Percentiles rank a stretch among this genome's conserved stretches.
Evolutionary conservation across 2,888 invertebrate genomes (phyloP).

Genomic region (Alcis repandata): DNA sequence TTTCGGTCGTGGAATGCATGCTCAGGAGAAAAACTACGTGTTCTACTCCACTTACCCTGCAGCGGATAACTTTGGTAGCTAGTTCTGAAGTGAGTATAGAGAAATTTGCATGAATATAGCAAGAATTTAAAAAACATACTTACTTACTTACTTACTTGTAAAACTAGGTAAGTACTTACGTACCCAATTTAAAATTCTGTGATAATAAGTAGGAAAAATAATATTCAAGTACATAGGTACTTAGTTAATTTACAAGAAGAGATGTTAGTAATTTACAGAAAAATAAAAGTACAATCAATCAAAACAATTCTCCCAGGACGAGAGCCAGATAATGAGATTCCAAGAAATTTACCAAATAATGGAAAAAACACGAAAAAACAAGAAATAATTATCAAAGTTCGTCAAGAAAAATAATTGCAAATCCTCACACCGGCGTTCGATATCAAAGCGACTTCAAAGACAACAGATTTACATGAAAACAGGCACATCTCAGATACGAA

Average conservation of each 20-base stretch:
- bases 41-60: not conserved
- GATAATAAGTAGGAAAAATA: not conserved
- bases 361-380: slow-evolving; percentile 20
- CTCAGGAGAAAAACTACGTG: not conserved
- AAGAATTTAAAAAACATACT: not conserved
- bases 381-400: slow-evolving; percentile 26
- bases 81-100: not conserved
- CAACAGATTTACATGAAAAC: slow-evolving; percentile 65
- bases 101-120: slow-evolving; percentile 1
- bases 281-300: slow-evolving; percentile 19
- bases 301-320: slow-evolving; percentile 7
- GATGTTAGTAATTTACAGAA: not conserved
- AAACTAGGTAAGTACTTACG: not conserved
- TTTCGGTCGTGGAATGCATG: slow-evolving; percentile 17
- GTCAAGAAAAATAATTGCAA: slow-evolving; percentile 29
- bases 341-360: slow-evolving; percentile 23
- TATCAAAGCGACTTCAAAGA: slow-evolving; percentile 45
- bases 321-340: slow-evolving; percentile 15
- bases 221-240: not conserved
- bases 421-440: slow-evolving; percentile 34
- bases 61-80: slow-evolving; percentile 5
- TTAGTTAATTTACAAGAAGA: not conserved
- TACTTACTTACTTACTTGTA: too few species aligned
- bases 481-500: slow-evolving; percentile 66
- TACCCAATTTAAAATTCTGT: not conserved